phyloP scores from a whole-genome alignment of 1,140 invertebrate genomes.

The Bathynomus jamesi region DNA sequence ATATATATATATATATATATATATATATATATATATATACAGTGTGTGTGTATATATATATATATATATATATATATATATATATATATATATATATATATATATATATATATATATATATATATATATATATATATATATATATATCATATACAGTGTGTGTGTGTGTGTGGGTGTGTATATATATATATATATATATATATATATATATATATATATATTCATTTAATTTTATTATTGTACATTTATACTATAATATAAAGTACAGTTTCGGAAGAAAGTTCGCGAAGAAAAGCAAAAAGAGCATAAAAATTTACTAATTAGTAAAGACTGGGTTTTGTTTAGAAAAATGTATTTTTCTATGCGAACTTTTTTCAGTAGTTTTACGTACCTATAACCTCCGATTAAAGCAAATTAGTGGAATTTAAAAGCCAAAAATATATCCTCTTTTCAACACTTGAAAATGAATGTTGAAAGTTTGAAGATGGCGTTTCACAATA shows the following conservation, averaged over 20 bases:
- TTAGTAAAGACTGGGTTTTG: no score
- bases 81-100: slow-evolving; percentile 3
- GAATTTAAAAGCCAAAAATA: no score
- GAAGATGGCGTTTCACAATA: no score
- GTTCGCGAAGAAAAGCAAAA: no score
- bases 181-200: not conserved
- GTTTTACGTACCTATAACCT: no score
- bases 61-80: slow-evolving; percentile 3
- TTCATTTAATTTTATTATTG: not conserved
- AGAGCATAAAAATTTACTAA: no score
- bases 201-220: slow-evolving; percentile 3
- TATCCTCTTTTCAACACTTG: no score
- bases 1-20: not conserved
- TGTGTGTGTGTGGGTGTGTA: not conserved
- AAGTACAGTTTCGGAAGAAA: no score
- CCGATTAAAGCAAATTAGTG: no score
- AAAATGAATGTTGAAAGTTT: no score
- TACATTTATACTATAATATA: not conserved
- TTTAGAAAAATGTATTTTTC: no score
- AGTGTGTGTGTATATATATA: not conserved
- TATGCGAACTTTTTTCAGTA: no score
- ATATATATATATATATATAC: not conserved
- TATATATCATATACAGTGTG: not conserved
- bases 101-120: slow-evolving; percentile 3
- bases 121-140: not conserved